Evolutionary conservation across 2,888 invertebrate genomes (phyloP), one percentile per base, ranked within the genome.

Genomic region (Desoria tigrina): DNA sequence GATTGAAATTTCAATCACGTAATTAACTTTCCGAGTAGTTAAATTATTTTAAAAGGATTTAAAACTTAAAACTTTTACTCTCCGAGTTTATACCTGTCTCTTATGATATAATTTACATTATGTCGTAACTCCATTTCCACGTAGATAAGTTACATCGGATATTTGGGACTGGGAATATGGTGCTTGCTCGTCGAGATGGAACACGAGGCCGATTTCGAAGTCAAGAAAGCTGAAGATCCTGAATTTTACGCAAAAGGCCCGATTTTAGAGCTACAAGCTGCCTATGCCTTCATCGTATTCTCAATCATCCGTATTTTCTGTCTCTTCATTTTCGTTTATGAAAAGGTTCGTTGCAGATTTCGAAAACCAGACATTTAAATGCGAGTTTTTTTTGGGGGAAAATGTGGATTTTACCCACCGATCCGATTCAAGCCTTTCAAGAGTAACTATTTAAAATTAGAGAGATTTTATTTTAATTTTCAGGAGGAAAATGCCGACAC

Each of bases 81-180:
- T 51, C 23, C 3, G 7, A 7, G 6, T 9, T 23, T 51, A 21
- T 51, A 7, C 23, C 21, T 16, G n/a, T n/a, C n/a, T n/a, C n/a
- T n/a, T n/a, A n/a, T n/a, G n/a, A n/a, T n/a, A n/a, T n/a, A n/a
- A n/a, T n/a, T n/a, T n/a, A n/a, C n/a, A n/a, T n/a, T n/a, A n/a
- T n/a, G n/a, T n/a, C n/a, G n/a, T n/a, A n/a, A n/a, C n/a, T n/a
- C n/a, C n/a, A n/a, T n/a, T n/a, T n/a, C 7, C 28, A 21, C 6
- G 21, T 21, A 55, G 55, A 28, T 55, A 32, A 55, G 55, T n/a
- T 55, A 55, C 32, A 28, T 55, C 6, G 55, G 55, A 11, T 55
- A 55, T n/a, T 21, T 55, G 4, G 9, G 26, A 14, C 32, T 55
- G 55, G 55, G 55, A 7, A 32, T 7, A 9, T 55, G 55, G 55